Percentiles rank a stretch among this genome's conserved stretches.
These are phyloP conservation scores for Pelobates fuscus DNA, from an alignment of 2,113 vertebrate species.

Conservation along the genomic window DNA sequence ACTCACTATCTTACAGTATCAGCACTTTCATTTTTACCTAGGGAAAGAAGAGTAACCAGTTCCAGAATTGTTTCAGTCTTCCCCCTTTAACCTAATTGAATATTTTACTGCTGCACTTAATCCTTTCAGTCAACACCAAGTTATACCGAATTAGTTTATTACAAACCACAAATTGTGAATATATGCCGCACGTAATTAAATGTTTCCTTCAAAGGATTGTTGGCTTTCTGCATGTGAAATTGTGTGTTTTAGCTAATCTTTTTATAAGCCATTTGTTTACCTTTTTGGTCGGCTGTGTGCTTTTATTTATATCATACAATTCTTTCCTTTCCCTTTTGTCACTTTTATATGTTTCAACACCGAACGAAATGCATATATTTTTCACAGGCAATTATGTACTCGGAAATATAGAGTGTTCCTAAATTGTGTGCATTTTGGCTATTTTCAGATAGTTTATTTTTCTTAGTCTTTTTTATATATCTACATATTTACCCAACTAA, in stretches of 20 bases:
- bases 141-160: slow-evolving; percentile 45
- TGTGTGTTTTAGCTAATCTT: slow-evolving; percentile 47
- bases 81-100: slow-evolving; percentile 43
- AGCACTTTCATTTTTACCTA: too few relatives aligned
- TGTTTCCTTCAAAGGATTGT: neutral
- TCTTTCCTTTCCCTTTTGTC: neutral
- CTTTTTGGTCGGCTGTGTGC: neutral
- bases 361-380: too few relatives aligned
- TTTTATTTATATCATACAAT: slow-evolving; percentile 3
- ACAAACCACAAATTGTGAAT: slow-evolving; percentile 48
- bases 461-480: too few relatives aligned
- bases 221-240: slow-evolving; percentile 7
- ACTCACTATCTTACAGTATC: too few relatives aligned
- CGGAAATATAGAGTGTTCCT: too few relatives aligned
- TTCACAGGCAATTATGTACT: too few relatives aligned
- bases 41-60: neutral
- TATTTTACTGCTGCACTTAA: slow-evolving; percentile 47
- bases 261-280: slow-evolving; percentile 44
- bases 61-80: slow-evolving; percentile 27
- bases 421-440: too few relatives aligned
- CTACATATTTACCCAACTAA: too few relatives aligned
- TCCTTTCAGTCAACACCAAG: slow-evolving; percentile 50
- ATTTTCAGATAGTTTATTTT: too few relatives aligned
- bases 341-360: too few relatives aligned
- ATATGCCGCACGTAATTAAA: slow-evolving; percentile 37